phyloP scores from a whole-genome alignment of 2,113 vertebrate genomes.

The Dromiciops gliroides region DNA sequence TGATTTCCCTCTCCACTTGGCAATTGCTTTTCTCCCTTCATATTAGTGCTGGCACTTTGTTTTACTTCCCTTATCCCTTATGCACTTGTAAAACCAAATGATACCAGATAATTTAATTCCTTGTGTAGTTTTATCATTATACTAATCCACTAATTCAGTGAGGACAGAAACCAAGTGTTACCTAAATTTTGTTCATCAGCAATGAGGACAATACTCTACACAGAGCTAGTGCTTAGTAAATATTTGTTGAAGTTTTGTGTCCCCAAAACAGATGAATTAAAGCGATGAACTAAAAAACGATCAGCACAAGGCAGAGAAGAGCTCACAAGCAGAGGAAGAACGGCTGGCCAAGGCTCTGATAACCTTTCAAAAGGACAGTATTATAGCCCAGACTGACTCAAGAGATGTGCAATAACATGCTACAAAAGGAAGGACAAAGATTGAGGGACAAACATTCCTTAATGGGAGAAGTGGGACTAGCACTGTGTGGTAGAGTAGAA shows the following conservation, averaged over 20 bases:
- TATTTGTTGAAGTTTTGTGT: not conserved
- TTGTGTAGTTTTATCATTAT: not conserved
- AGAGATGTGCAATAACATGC: not conserved
- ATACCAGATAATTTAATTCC: not conserved
- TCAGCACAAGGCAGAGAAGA: not conserved
- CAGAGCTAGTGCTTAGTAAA: not conserved
- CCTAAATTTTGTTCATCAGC: not conserved
- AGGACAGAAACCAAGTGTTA: not conserved
- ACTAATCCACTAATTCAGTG: not conserved
- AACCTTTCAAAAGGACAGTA: not conserved
- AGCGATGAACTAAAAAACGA: not conserved
- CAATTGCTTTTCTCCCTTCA: not conserved
- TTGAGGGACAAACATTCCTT: not conserved
- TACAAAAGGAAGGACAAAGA: not conserved
- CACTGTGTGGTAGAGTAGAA: not conserved
- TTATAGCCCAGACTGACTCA: not conserved
- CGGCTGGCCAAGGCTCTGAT: not conserved
- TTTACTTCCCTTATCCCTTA: not conserved
- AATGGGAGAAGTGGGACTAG: not conserved
- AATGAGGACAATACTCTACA: not conserved
- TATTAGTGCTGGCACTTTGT: not conserved
- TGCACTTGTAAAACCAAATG: not conserved
- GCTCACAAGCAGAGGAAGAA: not conserved
- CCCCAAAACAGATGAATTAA: not conserved
- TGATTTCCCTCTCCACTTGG: not conserved